phyloP scores from a whole-genome alignment of 35 echinoderm and acorn worm species.

The Apostichopus parvimensis region DNA sequence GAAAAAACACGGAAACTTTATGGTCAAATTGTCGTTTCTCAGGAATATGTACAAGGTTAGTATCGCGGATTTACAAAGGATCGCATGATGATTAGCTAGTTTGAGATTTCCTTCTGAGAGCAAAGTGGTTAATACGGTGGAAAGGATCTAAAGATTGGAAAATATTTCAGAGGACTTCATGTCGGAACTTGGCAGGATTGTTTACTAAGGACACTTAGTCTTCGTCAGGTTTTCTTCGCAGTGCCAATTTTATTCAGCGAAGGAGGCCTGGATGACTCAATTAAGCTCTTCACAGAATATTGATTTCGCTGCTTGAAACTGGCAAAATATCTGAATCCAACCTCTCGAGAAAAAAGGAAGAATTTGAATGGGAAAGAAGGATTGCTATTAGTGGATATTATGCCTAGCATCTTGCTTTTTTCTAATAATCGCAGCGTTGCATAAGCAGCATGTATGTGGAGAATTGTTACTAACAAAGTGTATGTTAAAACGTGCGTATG shows the following conservation, averaged over 20 bases:
- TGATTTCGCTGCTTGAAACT: slow-evolving; percentile 30
- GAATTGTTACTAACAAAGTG: no score
- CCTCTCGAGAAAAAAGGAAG: background rate
- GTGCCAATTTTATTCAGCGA: background rate
- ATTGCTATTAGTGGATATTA: no score
- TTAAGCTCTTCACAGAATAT: slow-evolving; percentile 2
- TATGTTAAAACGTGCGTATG: no score
- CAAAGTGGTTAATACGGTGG: background rate
- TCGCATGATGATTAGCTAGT: background rate
- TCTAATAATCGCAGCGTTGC: no score
- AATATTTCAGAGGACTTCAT: background rate
- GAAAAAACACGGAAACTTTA: background rate
- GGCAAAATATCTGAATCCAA: background rate
- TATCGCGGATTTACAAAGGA: background rate
- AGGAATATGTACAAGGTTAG: background rate
- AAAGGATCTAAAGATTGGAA: background rate
- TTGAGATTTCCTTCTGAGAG: background rate
- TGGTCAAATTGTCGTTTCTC: background rate
- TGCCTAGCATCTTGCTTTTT: no score
- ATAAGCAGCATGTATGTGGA: no score
- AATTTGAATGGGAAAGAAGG: background rate
- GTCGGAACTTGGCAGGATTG: background rate
- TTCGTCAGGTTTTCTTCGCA: slow-evolving; percentile 4
- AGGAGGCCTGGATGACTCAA: slow-evolving; percentile 34
- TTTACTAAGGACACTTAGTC: background rate